Evolutionary conservation across 2,888 invertebrate genomes (phyloP), one percentile per base, ranked within the genome.

Genomic region (Tigriopus californicus): DNA sequence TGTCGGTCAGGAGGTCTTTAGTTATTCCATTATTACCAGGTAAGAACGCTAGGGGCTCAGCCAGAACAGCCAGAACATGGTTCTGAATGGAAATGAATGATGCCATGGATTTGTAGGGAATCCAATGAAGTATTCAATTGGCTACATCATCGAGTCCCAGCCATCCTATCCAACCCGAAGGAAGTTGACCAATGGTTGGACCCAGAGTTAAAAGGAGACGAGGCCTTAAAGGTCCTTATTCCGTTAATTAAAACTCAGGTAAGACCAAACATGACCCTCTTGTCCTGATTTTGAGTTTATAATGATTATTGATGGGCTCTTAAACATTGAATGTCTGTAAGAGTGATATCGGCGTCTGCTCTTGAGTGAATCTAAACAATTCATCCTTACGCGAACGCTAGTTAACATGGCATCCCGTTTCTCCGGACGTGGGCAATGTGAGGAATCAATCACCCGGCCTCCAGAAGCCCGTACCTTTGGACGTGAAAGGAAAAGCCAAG

Each of bases 21-120:
- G 20, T 44, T 56, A 56, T 20, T 42, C 56, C 18, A 42, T 56
- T 41, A 41, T 56, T 12, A 56, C 56, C 13, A 56, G 56, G 42
- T 40, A 56, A 22, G 11, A n/a, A n/a, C n/a, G n/a, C n/a, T n/a
- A n/a, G n/a, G n/a, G n/a, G n/a, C n/a, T n/a, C n/a, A n/a, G n/a
- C n/a, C n/a, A n/a, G n/a, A n/a, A n/a, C n/a, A n/a, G n/a, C n/a
- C n/a, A n/a, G n/a, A n/a, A n/a, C n/a, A n/a, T n/a, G n/a, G n/a
- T n/a, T n/a, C n/a, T n/a, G n/a, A n/a, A n/a, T n/a, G n/a, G n/a
- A n/a, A n/a, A n/a, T n/a, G n/a, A n/a, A n/a, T n/a, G n/a, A n/a
- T n/a, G n/a, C n/a, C n/a, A 18, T 15, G 46, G 46, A 3, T 18
- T 25, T 44, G 46, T 44, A 49, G 49, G 49, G 22, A 22, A 5